A percentile compares a stretch with the other conserved stretches of the same genome.
Evolutionary conservation across 2,113 vertebrate genomes (phyloP).

Genomic region (Vulpes vulpes): DNA sequence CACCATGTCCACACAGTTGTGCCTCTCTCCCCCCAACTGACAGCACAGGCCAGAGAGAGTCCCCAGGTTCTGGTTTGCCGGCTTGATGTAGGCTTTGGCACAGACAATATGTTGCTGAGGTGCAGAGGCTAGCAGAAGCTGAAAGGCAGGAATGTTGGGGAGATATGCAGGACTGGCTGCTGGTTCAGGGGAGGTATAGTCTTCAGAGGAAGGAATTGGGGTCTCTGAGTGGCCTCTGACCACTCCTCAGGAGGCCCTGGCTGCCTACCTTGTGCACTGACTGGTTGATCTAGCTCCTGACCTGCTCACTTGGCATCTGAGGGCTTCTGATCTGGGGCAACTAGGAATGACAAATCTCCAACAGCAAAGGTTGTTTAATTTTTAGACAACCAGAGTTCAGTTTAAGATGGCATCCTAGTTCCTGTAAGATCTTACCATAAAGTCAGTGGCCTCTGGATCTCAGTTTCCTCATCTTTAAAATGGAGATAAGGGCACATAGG

Average conservation of each 20-base stretch:
- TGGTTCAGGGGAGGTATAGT: neutral
- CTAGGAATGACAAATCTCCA: neutral
- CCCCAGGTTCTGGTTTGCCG: neutral
- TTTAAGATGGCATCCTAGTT: neutral
- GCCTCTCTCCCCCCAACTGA: too few species aligned
- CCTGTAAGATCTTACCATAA: neutral
- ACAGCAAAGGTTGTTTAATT: neutral
- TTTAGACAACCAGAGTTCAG: neutral
- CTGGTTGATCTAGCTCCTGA: neutral
- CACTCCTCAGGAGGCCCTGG: fast-evolving
- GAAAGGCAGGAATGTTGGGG: neutral
- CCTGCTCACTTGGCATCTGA: neutral
- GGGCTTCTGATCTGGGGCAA: neutral
- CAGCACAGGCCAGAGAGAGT: neutral
- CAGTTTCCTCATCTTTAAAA: neutral
- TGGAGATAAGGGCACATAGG: neutral
- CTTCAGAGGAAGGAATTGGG: neutral
- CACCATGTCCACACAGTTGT: neutral
- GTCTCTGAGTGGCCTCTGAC: fast-evolving
- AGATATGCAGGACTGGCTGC: neutral
- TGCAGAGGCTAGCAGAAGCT: neutral
- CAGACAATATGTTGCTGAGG: neutral
- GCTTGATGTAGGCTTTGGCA: neutral
- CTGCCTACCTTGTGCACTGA: neutral
- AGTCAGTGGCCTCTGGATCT: neutral